Percentiles rank a stretch among this genome's conserved stretches.
phyloP scores from a whole-genome alignment of 2,113 vertebrate species.

The Gambusia affinis region DNA sequence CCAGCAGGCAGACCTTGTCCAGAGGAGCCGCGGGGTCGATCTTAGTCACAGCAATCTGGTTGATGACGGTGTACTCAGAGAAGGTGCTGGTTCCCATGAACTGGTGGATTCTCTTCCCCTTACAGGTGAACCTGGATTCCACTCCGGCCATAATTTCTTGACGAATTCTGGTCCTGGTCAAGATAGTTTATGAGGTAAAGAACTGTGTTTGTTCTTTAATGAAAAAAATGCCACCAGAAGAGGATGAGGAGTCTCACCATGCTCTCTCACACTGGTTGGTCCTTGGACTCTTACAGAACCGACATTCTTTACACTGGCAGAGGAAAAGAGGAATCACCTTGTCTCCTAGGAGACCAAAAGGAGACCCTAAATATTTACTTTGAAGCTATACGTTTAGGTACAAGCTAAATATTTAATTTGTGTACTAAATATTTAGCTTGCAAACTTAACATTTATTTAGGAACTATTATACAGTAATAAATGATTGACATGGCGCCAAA shows the following conservation, averaged over 20 bases:
- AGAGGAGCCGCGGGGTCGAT: constrained; percentile 32
- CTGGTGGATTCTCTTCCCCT: constrained; percentile 81
- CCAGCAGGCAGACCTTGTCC: constrained; percentile 74
- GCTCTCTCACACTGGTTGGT: constrained; percentile 81
- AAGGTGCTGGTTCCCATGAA: constrained; percentile 81
- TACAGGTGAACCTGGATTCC: constrained; percentile 81
- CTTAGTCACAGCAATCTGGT: constrained; percentile 21
- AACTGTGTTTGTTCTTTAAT: too few relatives aligned
- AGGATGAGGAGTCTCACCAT: constrained; percentile 72
- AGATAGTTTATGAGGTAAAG: background rate
- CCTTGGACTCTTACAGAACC: constrained; percentile 79
- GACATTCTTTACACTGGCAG: constrained; percentile 83
- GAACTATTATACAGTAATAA: too few relatives aligned
- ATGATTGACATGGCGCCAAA: too few relatives aligned
- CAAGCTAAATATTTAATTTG: too few relatives aligned
- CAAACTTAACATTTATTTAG: too few relatives aligned
- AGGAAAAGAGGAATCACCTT: constrained; percentile 85
- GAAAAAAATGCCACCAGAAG: background rate
- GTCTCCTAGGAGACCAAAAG: constrained; percentile 76
- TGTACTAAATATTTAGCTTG: too few relatives aligned
- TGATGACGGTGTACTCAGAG: constrained; percentile 33
- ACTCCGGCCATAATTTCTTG: constrained; percentile 68
- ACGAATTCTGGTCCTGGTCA: constrained; percentile 46
- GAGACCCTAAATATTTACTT: too few relatives aligned
- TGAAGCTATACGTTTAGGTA: too few relatives aligned